These are phyloP conservation scores for Antennarius striatus DNA, from an alignment of 2,113 vertebrate genomes.

Conservation along the genomic window DNA sequence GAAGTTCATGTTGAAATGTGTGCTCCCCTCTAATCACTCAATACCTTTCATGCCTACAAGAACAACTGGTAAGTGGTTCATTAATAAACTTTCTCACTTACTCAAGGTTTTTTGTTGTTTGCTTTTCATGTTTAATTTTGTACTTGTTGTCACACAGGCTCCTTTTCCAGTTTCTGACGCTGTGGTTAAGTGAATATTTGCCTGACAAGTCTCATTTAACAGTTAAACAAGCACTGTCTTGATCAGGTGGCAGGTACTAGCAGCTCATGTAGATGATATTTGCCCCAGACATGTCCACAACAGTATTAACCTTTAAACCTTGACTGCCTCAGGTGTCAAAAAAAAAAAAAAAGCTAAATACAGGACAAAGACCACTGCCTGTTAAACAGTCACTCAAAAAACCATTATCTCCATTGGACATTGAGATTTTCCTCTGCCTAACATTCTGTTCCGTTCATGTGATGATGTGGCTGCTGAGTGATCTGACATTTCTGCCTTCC, in stretches of 20 bases:
- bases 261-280: slow-evolving; percentile 58
- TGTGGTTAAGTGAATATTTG: slow-evolving; percentile 25
- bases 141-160: not conserved
- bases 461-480: slow-evolving; percentile 49
- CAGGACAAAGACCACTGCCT: too few species aligned
- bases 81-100: not conserved
- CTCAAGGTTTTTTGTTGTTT: slow-evolving; percentile 11
- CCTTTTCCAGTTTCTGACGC: slow-evolving; percentile 15
- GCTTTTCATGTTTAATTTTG: not conserved
- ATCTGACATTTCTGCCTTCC: slow-evolving; percentile 66
- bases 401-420: slow-evolving; percentile 24
- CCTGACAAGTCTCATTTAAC: slow-evolving; percentile 42
- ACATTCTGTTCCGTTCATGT: slow-evolving; percentile 47
- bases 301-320: slow-evolving; percentile 49
- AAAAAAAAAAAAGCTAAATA: slow-evolving; percentile 1
- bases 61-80: not conserved
- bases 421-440: slow-evolving; percentile 16
- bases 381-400: slow-evolving; percentile 9
- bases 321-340: slow-evolving; percentile 28
- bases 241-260: slow-evolving; percentile 54
- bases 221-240: slow-evolving; percentile 57
- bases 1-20: slow-evolving; percentile 10
- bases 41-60: slow-evolving; percentile 15
- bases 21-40: slow-evolving; percentile 8
- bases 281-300: slow-evolving; percentile 50